phyloP scores from a whole-genome alignment of 2,888 invertebrate species.

The Piscicola geometra region DNA sequence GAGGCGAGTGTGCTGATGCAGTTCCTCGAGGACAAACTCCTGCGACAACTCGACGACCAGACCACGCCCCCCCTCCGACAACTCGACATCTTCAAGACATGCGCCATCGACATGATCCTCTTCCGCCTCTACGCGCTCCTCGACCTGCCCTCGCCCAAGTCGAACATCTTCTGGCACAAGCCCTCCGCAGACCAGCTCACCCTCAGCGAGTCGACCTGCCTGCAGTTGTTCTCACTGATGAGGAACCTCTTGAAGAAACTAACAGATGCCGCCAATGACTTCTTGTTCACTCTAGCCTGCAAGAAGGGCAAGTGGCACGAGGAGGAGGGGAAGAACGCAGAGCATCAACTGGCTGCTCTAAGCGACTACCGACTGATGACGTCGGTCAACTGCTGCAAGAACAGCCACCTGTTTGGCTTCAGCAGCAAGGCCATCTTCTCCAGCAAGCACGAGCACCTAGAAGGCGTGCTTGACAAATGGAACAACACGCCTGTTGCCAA shows the following conservation, averaged over 20 bases:
- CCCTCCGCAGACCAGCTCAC: not conserved
- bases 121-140: constrained; percentile 71
- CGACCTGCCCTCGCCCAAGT: constrained; percentile 44
- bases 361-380: not conserved
- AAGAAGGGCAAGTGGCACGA: not conserved
- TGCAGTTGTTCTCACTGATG: not conserved
- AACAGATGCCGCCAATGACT: not conserved
- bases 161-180: not conserved
- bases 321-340: not conserved
- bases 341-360: constrained; percentile 50
- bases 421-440: not conserved
- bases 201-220: not conserved
- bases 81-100: constrained; percentile 50
- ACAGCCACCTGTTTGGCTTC: constrained; percentile 6
- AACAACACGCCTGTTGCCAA: not conserved
- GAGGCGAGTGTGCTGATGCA: constrained; percentile 41
- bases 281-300: not conserved
- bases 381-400: constrained; percentile 7
- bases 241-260: not conserved
- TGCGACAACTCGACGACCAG: constrained; percentile 8
- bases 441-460: not conserved
- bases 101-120: constrained; percentile 65
- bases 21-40: not conserved
- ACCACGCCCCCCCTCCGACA: not conserved
- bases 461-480: constrained; percentile 27